phyloP scores from a whole-genome alignment of 2,888 invertebrate species.

The Polietes domitor region DNA sequence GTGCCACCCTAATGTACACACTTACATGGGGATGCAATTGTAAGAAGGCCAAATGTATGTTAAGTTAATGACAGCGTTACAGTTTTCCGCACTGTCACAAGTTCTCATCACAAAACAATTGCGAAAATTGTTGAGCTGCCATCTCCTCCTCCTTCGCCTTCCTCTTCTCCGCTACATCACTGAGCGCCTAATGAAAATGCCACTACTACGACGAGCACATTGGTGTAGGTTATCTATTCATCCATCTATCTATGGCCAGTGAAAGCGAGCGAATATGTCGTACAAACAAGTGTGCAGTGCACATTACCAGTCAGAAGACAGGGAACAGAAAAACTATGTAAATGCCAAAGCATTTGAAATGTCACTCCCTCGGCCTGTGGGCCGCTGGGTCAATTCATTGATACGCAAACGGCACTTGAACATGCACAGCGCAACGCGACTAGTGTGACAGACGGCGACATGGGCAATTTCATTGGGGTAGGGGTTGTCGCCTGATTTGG shows the following conservation, averaged over 20 bases:
- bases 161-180: not conserved
- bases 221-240: conserved; percentile 28
- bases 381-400: conserved; percentile 52
- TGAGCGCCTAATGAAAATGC: not conserved
- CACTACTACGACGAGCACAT: not conserved
- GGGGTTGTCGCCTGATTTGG: conserved; percentile 2
- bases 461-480: conserved; percentile 39
- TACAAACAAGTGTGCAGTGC: conserved; percentile 13
- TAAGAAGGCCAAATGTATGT: conserved; percentile 4
- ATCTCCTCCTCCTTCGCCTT: not conserved
- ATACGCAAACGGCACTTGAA: conserved; percentile 48
- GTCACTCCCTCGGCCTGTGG: conserved; percentile 48
- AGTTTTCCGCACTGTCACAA: conserved; percentile 1
- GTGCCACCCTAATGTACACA: too few species aligned
- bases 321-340: not conserved
- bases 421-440: conserved; percentile 33
- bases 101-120: not conserved
- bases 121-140: conserved; percentile 4
- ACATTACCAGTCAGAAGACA: not conserved
- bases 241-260: not conserved
- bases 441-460: conserved; percentile 23
- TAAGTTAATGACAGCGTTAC: not conserved
- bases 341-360: conserved; percentile 33
- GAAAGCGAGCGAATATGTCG: conserved; percentile 27
- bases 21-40: not conserved